Percentiles rank a stretch among this genome's conserved stretches.
phyloP scores from a whole-genome alignment of 2,113 vertebrate genomes.

The Microtus pennsylvanicus region DNA sequence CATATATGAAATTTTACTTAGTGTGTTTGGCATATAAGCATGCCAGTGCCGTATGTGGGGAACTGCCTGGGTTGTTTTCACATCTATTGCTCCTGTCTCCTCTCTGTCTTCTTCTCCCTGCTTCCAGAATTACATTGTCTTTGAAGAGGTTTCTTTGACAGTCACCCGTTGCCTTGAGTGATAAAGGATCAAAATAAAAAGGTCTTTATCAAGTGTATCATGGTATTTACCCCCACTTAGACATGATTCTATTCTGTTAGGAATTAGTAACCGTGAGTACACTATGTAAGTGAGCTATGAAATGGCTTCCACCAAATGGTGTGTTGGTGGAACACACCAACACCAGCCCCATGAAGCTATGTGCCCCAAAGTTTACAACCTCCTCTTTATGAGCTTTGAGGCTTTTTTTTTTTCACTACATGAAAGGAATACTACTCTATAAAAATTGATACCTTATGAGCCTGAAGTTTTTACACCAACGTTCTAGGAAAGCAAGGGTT shows the following conservation, averaged over 20 bases:
- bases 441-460: slow-evolving; percentile 65
- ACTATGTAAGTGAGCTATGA: slow-evolving; percentile 75
- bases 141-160: slow-evolving; percentile 38
- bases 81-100: background rate
- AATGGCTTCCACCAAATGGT: slow-evolving; percentile 71
- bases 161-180: slow-evolving; percentile 15
- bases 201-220: background rate
- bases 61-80: background rate
- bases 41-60: background rate
- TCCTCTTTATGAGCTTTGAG: slow-evolving; percentile 71
- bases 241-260: slow-evolving; percentile 47
- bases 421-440: slow-evolving; percentile 73
- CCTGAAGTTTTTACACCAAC: slow-evolving; percentile 43
- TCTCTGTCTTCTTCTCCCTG: background rate
- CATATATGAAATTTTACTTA: slow-evolving; percentile 17
- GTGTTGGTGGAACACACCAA: background rate
- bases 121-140: background rate
- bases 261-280: slow-evolving; percentile 68
- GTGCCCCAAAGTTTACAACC: slow-evolving; percentile 74
- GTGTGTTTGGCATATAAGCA: background rate
- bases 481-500: slow-evolving; percentile 51
- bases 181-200: slow-evolving; percentile 67
- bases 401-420: slow-evolving; percentile 75
- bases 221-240: slow-evolving; percentile 11
- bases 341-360: slow-evolving; percentile 57